phyloP scores from a whole-genome alignment of 2,888 invertebrate species.

The Criorhina ranunculi region DNA sequence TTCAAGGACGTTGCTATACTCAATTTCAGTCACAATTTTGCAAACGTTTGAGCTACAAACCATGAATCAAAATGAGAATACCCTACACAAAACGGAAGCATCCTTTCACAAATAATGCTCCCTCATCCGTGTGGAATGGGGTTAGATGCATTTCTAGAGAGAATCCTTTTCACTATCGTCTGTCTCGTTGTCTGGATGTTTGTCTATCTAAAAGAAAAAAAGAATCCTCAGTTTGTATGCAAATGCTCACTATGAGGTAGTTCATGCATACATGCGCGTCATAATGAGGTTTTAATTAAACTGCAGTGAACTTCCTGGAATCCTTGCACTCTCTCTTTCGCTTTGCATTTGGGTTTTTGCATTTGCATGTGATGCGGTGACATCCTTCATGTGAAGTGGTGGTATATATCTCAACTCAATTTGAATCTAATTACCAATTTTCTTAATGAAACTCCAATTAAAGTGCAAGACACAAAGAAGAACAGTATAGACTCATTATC shows the following conservation, averaged over 20 bases:
- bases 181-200: slow-evolving; percentile 43
- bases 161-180: slow-evolving; percentile 30
- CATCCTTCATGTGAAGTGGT: slow-evolving; percentile 7
- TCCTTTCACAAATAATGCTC: slow-evolving; percentile 11
- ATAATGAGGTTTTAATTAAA: slow-evolving; percentile 76
- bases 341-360: slow-evolving; percentile 20
- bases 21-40: too few relatives aligned
- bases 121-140: slow-evolving; percentile 4
- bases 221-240: slow-evolving; percentile 1
- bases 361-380: slow-evolving; percentile 42
- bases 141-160: background rate
- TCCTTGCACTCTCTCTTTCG: slow-evolving; percentile 26
- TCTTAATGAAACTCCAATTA: slow-evolving; percentile 81
- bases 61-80: too few relatives aligned
- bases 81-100: background rate
- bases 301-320: slow-evolving; percentile 42
- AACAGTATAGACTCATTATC: slow-evolving; percentile 38
- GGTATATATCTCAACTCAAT: slow-evolving; percentile 36
- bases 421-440: slow-evolving; percentile 81
- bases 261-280: slow-evolving; percentile 69
- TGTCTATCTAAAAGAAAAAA: slow-evolving; percentile 27
- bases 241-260: slow-evolving; percentile 49
- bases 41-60: too few relatives aligned
- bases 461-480: slow-evolving; percentile 53
- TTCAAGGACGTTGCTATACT: too few relatives aligned